These are phyloP conservation scores for Hecatera dysodea DNA, from an alignment of 2,888 invertebrate species.

Conservation along the genomic window DNA sequence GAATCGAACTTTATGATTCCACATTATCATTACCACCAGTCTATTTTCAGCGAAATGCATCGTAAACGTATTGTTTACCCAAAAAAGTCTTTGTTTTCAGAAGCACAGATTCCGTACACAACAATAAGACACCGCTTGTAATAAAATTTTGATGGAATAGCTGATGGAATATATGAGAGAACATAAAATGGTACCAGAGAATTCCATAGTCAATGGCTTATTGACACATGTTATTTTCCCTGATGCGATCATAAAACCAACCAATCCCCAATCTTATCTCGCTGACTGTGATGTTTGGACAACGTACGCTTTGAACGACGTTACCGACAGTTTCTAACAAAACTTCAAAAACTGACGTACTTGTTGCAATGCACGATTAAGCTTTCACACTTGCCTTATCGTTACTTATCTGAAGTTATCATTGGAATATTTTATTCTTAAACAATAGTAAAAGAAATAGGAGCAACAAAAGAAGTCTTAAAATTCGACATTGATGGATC, in stretches of 20 bases:
- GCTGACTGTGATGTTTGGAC: slow-evolving; percentile 76
- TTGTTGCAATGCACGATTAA: slow-evolving; percentile 3
- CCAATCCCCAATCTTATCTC: slow-evolving; percentile 82
- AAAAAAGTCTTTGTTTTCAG: slow-evolving; percentile 52
- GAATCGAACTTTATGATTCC: slow-evolving; percentile 12
- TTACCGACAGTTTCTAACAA: slow-evolving; percentile 31
- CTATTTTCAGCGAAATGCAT: slow-evolving; percentile 37
- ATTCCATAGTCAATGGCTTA: slow-evolving; percentile 78
- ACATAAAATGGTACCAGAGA: slow-evolving; percentile 79
- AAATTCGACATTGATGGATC: slow-evolving; percentile 85
- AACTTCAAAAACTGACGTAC: slow-evolving; percentile 24
- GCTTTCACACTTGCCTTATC: slow-evolving; percentile 11
- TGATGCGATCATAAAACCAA: slow-evolving; percentile 82
- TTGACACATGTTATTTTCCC: slow-evolving; percentile 85
- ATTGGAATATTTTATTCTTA: slow-evolving; percentile 1
- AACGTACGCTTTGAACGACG: slow-evolving; percentile 70
- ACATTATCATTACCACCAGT: slow-evolving; percentile 18
- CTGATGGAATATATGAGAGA: slow-evolving; percentile 73
- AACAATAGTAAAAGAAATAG: slow-evolving; percentile 33
- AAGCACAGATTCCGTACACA: slow-evolving; percentile 53
- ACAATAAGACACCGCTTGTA: slow-evolving; percentile 69
- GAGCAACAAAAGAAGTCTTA: slow-evolving; percentile 60
- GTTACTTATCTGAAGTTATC: slow-evolving; percentile 1
- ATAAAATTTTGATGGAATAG: slow-evolving; percentile 81
- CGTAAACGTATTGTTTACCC: slow-evolving; percentile 52